Conservation (phyloP, 2,888 invertebrate species). For the Chrysina gloriosa region DNA sequence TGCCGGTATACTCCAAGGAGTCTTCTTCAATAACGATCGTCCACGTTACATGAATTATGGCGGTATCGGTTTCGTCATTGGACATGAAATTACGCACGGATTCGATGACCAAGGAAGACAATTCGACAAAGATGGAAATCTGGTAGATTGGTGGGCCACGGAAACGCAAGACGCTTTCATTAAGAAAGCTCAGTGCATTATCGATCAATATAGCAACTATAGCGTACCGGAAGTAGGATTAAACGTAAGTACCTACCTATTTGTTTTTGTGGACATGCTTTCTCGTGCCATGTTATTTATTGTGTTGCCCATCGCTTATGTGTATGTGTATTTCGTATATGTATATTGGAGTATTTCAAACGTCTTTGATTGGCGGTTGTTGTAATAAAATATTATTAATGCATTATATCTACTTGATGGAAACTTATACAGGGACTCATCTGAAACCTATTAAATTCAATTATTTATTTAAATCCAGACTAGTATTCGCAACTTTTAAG, state of each 20-base stretch:
- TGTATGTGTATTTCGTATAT: not conserved
- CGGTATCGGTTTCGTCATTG: constrained; percentile 91
- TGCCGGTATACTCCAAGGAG: constrained; percentile 92
- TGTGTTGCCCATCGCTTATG: too few species aligned
- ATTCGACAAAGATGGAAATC: constrained; percentile 91
- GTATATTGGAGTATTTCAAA: constrained; percentile 7
- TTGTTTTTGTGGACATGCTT: constrained; percentile 8
- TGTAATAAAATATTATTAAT: too few species aligned
- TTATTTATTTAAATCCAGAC: too few species aligned
- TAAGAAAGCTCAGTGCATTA: constrained; percentile 88
- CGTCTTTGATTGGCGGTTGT: constrained; percentile 22
- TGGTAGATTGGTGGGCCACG: constrained; percentile 93
- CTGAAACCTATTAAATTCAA: too few species aligned
- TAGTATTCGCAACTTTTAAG: too few species aligned
- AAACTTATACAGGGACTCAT: too few species aligned
- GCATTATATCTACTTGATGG: too few species aligned
- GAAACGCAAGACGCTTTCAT: constrained; percentile 85
- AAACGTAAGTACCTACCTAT: constrained; percentile 69
- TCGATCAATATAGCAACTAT: constrained; percentile 93
- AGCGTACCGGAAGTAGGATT: constrained; percentile 81
- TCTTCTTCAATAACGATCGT: constrained; percentile 88
- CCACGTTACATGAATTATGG: constrained; percentile 94
- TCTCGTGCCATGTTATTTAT: constrained; percentile 13
- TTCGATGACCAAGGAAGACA: constrained; percentile 92
- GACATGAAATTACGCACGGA: constrained; percentile 93